Evolutionary conservation across 2,113 vertebrate genomes (phyloP), one percentile per base, ranked within the genome.

Genomic region (Semnornis frantzii): DNA sequence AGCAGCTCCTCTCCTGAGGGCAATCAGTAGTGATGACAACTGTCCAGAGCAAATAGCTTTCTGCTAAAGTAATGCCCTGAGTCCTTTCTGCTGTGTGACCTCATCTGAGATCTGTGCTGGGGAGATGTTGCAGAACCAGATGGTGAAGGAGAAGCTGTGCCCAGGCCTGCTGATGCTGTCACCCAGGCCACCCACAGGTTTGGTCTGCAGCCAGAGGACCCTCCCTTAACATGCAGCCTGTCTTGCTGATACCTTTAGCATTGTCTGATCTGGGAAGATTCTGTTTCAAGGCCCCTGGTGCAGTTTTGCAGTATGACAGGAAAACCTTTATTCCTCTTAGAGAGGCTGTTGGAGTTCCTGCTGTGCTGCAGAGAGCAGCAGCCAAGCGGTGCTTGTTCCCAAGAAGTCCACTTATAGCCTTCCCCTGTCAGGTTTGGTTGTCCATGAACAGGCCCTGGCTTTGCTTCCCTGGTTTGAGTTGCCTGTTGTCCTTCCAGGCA

Each of bases 401-500:
- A 42, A 55, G 54, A 78, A 77, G 21, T 54, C 21, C 27, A 10
- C 25, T 87, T 68, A 33, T 76, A 30, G 25, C 66, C 69, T 90
- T 31, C 19, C 11, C 33, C 31, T 65, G 15, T 52, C 30, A 59
- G 12, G 59, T 50, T 42, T 50, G 42, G 70, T 84, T 68, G n/a
- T 87, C 39, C 75, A 24, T 85, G 77, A 75, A 15, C 48, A 12
- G 63, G 68, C 72, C 59, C 28, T 62, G n/a, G 37, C 85, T 85
- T 59, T 65, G 39, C 58, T 79, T 46, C 28, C 54, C n/a, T 83
- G 28, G 10, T 60, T 69, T 46, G 76, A 52, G 48, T 60, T 77
- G 50, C 28, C 39, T 58, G n/a, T 24, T 75, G 55, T 66, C 85
- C 12, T 97, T 91, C 64, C 94, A 99, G 99, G 89, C 97, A 98